phyloP scores from a whole-genome alignment of 2,797 vertebrate genomes.

The Lithobates pipiens region DNA sequence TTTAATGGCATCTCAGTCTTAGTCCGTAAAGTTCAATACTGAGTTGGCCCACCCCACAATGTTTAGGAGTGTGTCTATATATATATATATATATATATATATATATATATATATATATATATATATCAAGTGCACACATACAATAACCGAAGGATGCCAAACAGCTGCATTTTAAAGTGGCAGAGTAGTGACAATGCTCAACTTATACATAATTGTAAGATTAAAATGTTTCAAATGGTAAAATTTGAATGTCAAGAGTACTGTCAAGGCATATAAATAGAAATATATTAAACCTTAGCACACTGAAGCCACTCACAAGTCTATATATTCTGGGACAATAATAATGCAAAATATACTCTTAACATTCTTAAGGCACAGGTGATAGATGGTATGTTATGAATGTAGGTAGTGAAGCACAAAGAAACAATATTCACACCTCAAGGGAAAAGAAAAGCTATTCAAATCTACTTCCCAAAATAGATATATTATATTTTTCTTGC shows the following conservation, averaged over 20 bases:
- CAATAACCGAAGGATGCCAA: too few relatives aligned
- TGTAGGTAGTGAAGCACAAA: not conserved
- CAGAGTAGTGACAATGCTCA: not conserved
- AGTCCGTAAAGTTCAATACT: too few relatives aligned
- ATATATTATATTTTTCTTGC: too few relatives aligned
- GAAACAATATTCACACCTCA: not conserved
- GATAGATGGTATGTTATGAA: not conserved
- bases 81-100: too few relatives aligned
- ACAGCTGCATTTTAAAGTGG: too few relatives aligned
- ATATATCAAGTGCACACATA: too few relatives aligned
- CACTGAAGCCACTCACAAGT: not conserved
- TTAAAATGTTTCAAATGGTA: not conserved
- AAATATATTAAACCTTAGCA: not conserved
- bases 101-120: too few relatives aligned
- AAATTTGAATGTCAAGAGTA: constrained; percentile 3
- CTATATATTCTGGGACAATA: not conserved
- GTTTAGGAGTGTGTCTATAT: too few relatives aligned
- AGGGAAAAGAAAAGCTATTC: not conserved
- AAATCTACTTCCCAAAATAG: not conserved
- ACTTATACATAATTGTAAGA: not conserved
- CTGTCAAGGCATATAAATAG: not conserved
- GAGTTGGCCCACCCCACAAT: too few relatives aligned
- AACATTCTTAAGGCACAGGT: not conserved
- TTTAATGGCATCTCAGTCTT: too few relatives aligned
- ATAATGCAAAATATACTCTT: not conserved